These are phyloP conservation scores for Sebastes hubbsi DNA, from an alignment of 2,797 vertebrate genomes.

Conservation along the genomic window DNA sequence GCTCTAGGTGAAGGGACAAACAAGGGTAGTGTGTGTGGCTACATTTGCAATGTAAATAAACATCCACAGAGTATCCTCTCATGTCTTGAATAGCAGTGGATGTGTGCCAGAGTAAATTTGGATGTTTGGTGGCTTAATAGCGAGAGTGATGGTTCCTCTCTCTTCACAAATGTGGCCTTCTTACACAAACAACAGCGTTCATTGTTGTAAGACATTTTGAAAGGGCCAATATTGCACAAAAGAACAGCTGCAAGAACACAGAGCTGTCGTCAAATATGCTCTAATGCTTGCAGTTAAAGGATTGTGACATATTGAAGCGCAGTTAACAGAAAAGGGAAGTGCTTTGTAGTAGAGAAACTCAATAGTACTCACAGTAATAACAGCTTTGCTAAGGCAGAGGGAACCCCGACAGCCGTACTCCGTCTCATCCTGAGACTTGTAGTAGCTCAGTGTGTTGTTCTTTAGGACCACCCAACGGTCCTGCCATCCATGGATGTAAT, in stretches of 20 bases:
- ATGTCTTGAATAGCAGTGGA: background rate
- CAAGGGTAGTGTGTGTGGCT: background rate
- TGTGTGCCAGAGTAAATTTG: background rate
- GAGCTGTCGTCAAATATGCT: background rate
- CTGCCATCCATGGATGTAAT: conserved; percentile 99
- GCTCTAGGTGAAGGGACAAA: background rate
- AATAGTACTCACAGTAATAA: conserved; percentile 90
- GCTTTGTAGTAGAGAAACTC: background rate
- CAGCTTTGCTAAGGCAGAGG: conserved; percentile 96
- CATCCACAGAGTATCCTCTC: background rate
- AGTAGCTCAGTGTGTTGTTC: conserved; percentile 95
- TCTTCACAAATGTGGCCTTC: background rate
- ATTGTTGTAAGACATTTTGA: conserved; percentile 3
- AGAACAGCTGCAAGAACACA: background rate
- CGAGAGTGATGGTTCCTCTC: background rate
- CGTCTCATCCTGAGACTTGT: conserved; percentile 96
- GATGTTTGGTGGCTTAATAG: background rate
- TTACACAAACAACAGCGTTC: background rate
- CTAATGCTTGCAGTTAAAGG: background rate
- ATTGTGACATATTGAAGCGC: background rate
- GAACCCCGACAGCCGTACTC: conserved; percentile 97
- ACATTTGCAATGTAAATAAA: conserved; percentile 30
- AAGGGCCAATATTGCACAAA: conserved; percentile 9
- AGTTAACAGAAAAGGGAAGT: background rate
- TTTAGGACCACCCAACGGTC: conserved; percentile 98